Evolutionary conservation across 2,113 vertebrate species (phyloP).

Genomic region (Rhipidura dahli): DNA sequence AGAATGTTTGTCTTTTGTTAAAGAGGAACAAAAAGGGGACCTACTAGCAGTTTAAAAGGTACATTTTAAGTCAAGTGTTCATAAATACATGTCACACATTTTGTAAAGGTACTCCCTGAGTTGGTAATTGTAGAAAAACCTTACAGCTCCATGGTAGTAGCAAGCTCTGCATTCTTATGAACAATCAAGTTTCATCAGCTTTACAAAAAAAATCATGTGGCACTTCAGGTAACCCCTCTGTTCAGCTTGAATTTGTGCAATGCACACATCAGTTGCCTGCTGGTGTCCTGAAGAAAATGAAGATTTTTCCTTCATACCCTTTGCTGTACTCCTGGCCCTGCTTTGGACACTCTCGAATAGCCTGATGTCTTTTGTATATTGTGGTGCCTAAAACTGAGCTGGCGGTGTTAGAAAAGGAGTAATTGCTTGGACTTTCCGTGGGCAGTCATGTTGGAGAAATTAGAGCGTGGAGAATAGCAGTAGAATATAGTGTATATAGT

Average conservation of each 20-base stretch:
- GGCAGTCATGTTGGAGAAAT: neutral
- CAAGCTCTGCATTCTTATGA: neutral
- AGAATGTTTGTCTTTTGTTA: neutral
- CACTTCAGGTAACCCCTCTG: neutral
- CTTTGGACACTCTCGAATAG: neutral
- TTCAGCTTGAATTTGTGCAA: neutral
- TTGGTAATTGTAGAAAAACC: neutral
- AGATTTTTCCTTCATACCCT: neutral
- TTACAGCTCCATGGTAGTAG: neutral
- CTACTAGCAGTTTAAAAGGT: neutral
- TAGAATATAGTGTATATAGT: neutral
- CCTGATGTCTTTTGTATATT: neutral
- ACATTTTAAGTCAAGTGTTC: neutral
- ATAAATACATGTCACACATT: neutral
- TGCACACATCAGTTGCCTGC: neutral
- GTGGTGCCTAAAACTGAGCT: neutral
- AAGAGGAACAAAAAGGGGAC: neutral
- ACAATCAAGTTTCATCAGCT: neutral
- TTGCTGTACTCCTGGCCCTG: neutral
- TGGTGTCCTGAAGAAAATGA: neutral
- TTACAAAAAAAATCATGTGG: neutral
- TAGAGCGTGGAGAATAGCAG: neutral
- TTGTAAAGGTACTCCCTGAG: neutral
- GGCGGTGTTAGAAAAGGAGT: neutral
- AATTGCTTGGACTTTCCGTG: neutral